Base-by-base conservation (phyloP, 2,888 invertebrate genomes). In the Lagria hirta region DNA sequence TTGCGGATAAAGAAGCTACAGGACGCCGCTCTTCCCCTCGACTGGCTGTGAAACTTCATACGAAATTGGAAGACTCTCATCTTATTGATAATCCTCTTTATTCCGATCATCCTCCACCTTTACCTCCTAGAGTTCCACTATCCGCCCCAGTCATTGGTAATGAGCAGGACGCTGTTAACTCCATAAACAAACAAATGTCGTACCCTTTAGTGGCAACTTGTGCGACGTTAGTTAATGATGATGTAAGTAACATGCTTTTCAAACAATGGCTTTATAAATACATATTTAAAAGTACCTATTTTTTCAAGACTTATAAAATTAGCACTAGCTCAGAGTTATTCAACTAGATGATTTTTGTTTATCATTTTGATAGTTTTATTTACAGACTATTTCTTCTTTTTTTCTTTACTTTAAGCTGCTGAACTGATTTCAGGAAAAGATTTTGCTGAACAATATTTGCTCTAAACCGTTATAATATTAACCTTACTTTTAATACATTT, bases 101-200 rank as follows among this genome's bases (percentile, higher is more conserved):
- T 29, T 42, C 50, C 22, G 55, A 52, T 53, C 54, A 65, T 44
- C 75, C 75, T 55, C 81, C 81, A 53, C 81, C 81, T 15, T 68
- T 81, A 58, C 81, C 82, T 41, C 82, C 81, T 12, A 73, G 81
- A 55, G 75, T 76, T 60, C 46, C 58, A 61, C 51, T 55, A 51
- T 49, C 59, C 59, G 55, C 61, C 54, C 62, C 66, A 43, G 37
- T 36, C 38, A 68, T 69, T 51, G 73, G 73, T 57, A 56, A 33
- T 20, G 55, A 57, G 35, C 50, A 72, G 52, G 75, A 75, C 49
- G 75, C 68, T 56, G 69, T 66, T 62, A 81, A 82, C 70, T 80
- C 82, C 44, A 80, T 81, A 57, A 79, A 78, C 62, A 68, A 81
- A 73, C 79, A 81, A 71, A 77, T 81, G 80, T 79, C 75, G 58